These are phyloP conservation scores for Hipparchia sbordonii DNA, from an alignment of 2,888 invertebrate genomes.

Conservation along the genomic window DNA sequence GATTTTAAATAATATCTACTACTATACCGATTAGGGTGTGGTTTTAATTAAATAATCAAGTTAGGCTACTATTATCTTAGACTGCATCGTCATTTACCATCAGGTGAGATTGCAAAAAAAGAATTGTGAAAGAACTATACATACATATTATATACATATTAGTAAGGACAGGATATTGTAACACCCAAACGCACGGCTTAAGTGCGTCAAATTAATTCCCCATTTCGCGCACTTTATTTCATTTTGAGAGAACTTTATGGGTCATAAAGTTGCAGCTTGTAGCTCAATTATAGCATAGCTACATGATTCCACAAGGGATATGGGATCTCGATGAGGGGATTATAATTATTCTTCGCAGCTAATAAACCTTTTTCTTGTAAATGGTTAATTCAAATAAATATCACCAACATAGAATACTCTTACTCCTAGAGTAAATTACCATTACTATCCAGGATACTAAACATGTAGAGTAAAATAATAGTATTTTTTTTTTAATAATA, in stretches of 20 bases:
- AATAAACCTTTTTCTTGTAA: neutral
- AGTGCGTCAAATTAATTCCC: slow-evolving; percentile 44
- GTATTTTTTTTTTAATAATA: no score
- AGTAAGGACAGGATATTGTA: neutral
- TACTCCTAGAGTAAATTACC: no score
- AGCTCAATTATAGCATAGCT: slow-evolving; percentile 41
- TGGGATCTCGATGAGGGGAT: neutral
- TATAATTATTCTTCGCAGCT: neutral
- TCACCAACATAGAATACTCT: neutral
- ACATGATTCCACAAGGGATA: neutral
- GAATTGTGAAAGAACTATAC: no score
- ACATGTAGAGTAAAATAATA: no score
- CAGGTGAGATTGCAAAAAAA: no score
- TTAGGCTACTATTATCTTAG: no score
- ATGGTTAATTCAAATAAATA: neutral
- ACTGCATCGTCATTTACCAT: no score
- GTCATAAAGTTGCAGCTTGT: slow-evolving; percentile 55
- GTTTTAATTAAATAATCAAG: no score
- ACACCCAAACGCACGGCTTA: slow-evolving; percentile 44
- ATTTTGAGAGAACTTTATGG: slow-evolving; percentile 58
- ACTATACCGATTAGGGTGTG: no score
- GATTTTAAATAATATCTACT: neutral
- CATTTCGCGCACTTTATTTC: slow-evolving; percentile 51
- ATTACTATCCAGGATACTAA: no score
- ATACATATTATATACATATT: no score